A percentile compares a stretch with the other conserved stretches of the same genome.
Evolutionary conservation across 2,113 vertebrate genomes (phyloP).

Genomic region (Bothrops jararaca): DNA sequence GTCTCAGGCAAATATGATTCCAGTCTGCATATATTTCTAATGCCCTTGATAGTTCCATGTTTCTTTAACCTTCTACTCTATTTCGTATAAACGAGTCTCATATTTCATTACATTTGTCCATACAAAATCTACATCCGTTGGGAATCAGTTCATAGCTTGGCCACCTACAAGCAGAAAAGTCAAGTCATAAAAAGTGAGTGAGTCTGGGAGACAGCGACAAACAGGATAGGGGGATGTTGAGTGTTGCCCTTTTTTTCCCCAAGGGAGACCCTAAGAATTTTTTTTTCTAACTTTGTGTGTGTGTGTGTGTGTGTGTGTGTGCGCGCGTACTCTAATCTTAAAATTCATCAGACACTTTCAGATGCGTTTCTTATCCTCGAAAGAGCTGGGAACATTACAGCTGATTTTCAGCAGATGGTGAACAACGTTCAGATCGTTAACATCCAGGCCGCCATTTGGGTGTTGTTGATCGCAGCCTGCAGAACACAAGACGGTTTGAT

Average conservation of each 20-base stretch:
- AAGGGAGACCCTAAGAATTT: too few species aligned
- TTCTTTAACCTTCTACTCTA: too few species aligned
- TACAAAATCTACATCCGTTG: too few species aligned
- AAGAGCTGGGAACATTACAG: neutral
- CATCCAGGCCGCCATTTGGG: neutral
- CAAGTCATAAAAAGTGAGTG: neutral
- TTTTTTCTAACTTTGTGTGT: neutral
- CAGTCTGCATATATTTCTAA: too few species aligned
- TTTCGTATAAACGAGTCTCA: too few species aligned
- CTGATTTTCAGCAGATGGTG: neutral
- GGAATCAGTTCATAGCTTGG: too few species aligned
- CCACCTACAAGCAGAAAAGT: too few species aligned
- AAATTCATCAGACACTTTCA: neutral
- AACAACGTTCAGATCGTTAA: neutral
- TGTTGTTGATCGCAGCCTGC: neutral
- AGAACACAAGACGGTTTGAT: too few species aligned
- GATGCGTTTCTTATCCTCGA: neutral
- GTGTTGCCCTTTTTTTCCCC: neutral
- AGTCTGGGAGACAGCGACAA: neutral
- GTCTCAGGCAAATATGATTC: too few species aligned
- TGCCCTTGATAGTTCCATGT: too few species aligned
- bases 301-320: too few species aligned
- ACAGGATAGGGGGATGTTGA: neutral
- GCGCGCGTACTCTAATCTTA: neutral
- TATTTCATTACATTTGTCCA: too few species aligned